Evolutionary conservation across 2,888 invertebrate genomes (phyloP), one percentile per base, ranked within the genome.

Genomic region (Limnephilus rhombicus): DNA sequence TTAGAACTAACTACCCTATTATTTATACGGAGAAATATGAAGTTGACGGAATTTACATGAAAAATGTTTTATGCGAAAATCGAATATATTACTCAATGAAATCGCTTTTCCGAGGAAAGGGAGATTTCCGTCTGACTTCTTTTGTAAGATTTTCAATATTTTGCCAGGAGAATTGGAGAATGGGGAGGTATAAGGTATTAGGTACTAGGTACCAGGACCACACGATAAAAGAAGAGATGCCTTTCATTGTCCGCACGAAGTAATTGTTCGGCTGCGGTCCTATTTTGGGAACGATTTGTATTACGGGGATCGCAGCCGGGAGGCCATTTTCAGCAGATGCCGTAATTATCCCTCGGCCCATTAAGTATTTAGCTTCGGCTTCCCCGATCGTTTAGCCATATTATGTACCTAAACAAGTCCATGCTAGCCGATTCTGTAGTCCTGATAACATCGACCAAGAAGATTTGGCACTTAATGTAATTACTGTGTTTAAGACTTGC

Each of bases 201-300:
- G 24, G 68, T 68, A 68, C 24, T 68, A 68, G 68, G 81, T 45
- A 91, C 82, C 89, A 86, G 91, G 90, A 92, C 89, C 91, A 86
- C 85, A 91, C 85, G 85, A 92, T 92, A 92, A 93, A 93, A 91
- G 92, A 92, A 89, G 90, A 92, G 89, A 93, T 93, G 92, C 92
- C 88, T 91, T 81, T 91, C 88, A 93, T 92, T 93, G 93, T 93
- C 85, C 89, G 37, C 80, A 53, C 86, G 91, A 87, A 86, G 91
- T 86, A 89, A 91, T 90, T 92, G 93, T 92, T 92, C 91, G 88
- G 41, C 87, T 68, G 83, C 81, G 92, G 91, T 89, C 92, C 92
- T 93, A 93, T 93, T 93, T 93, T 92, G 91, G 92, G 92, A 91
- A 90, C 92, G 93, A 93, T 92, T 93, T 93, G 93, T 93, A 93